Evolutionary conservation across 1,140 invertebrate species (phyloP), one percentile per base, ranked within the genome.

Genomic region (Drosophila nigromelanica): DNA sequence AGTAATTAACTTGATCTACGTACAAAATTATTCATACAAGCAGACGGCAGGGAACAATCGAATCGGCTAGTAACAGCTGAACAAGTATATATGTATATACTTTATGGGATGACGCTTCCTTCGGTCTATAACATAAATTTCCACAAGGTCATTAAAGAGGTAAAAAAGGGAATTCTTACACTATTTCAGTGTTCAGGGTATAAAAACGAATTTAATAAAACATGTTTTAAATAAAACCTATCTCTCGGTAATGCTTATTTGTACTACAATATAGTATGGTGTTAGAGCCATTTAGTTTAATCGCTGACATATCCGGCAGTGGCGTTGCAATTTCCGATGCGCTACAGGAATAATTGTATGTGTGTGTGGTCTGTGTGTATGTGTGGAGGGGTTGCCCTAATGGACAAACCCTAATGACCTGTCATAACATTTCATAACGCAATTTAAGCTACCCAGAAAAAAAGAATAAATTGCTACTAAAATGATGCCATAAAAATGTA

Each of bases 391-490:
- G 30, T 33, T 51, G 61, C 43, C 60, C 64, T 89, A 83, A 89
- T 89, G 76, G 76, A 50, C 50, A 66, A 66, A 66, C 73, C 83
- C 79, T 87, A 87, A 87, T 87, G 83, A 87, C 83, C 76, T 58
- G 45, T 77, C 79, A 87, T 87, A 77, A 87, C 76, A 89, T 87
- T 87, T 89, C 83, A 87, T 87, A 87, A 89, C 72, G 79, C 83
- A 83, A 87, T 82, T 89, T 83, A 70, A 89, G 76, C 64, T 54
- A 67, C 48, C 40, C 52, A 87, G 64, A 50, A 50, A 42, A 43
- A 6, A 55, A 61, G 52, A 35, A 70, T 71, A 80, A 69, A 76
- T 72, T 66, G 63, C 55, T 69, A 64, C 42, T 47, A 50, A 79
- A 85, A 86, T 86, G 77, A 73, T 76, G 54, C 59, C 62, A 85